Conservation (phyloP, 2,888 invertebrate genomes). For the Stenotaenia linearis region DNA sequence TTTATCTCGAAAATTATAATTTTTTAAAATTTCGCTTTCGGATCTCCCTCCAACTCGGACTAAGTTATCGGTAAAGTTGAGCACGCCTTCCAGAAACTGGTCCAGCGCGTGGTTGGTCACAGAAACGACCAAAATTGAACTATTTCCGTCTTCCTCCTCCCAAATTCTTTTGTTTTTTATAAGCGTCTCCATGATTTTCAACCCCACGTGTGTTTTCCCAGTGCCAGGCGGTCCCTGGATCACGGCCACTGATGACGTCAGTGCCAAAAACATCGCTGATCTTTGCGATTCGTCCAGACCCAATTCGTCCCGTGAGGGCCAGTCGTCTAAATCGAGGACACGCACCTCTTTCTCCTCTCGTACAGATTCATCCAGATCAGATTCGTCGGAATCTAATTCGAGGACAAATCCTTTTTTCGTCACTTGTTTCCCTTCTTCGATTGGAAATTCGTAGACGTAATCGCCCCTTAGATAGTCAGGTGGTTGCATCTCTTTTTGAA, state of each 20-base stretch:
- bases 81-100: constrained; percentile 70
- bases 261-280: constrained; percentile 41
- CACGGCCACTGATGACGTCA: constrained; percentile 43
- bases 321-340: too few species aligned
- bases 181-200: constrained; percentile 44
- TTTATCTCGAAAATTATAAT: not conserved
- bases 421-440: too few species aligned
- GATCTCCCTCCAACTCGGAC: constrained; percentile 66
- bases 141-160: not conserved
- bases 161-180: constrained; percentile 40
- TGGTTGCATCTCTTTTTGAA: not conserved
- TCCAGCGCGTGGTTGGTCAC: constrained; percentile 83
- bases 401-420: too few species aligned
- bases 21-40: constrained; percentile 44
- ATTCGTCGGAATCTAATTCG: too few species aligned
- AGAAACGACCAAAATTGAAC: constrained; percentile 68
- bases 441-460: too few species aligned
- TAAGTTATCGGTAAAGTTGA: constrained; percentile 55
- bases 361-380: too few species aligned
- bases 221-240: constrained; percentile 54
- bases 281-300: constrained; percentile 42
- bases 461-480: not conserved
- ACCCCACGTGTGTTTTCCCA: constrained; percentile 49
- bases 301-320: constrained; percentile 36
- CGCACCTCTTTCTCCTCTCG: too few species aligned